These are phyloP conservation scores for Ceraclea dissimilis DNA, from an alignment of 2,888 invertebrate species.

Conservation along the genomic window DNA sequence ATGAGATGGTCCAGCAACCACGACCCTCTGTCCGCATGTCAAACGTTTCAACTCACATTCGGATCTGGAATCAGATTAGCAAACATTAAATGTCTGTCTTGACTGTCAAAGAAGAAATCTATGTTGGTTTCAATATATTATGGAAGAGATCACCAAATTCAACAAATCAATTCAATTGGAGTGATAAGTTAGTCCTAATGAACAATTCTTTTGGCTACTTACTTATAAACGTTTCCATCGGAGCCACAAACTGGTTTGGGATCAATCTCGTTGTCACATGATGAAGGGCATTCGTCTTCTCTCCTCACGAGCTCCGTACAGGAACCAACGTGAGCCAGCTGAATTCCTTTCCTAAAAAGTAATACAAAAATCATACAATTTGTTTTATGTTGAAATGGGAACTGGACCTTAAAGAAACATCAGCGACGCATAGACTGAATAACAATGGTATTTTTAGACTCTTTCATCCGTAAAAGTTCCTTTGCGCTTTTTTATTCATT, in stretches of 20 bases:
- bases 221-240: slow-evolving; percentile 83
- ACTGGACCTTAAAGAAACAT: no score
- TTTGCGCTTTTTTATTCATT: no score
- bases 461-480: no score
- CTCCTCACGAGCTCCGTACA: slow-evolving; percentile 71
- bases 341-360: slow-evolving; percentile 64
- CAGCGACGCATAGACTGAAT: no score
- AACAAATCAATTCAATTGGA: no score
- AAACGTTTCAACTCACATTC: slow-evolving; percentile 74
- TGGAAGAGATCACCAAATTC: no score
- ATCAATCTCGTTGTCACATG: slow-evolving; percentile 49
- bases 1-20: slow-evolving; percentile 72
- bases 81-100: no score
- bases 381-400: no score
- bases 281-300: slow-evolving; percentile 49
- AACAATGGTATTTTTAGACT: no score
- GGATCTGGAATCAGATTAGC: slow-evolving; percentile 52
- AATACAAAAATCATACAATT: background rate
- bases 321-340: slow-evolving; percentile 81
- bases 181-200: no score
- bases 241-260: slow-evolving; percentile 74
- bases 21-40: slow-evolving; percentile 82
- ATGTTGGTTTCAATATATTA: background rate
- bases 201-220: no score
- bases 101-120: background rate